Conservation (phyloP, 2,888 invertebrate genomes). For the Drosophila tanythrix region DNA sequence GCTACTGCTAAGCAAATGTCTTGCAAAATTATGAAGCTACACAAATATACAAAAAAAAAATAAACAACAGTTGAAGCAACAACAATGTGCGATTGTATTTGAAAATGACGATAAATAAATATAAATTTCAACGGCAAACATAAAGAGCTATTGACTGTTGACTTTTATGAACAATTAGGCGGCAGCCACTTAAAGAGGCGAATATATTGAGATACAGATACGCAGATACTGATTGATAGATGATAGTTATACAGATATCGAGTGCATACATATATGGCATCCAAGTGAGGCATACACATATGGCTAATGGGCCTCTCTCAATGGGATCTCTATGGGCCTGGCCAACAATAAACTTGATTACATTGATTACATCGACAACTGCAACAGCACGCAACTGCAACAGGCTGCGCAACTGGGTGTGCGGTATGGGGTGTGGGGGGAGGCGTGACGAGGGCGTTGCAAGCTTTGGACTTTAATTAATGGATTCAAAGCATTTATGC, state of each 20-base stretch:
- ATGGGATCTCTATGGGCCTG: conserved; percentile 73
- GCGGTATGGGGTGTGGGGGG: conserved; percentile 35
- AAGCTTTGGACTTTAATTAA: conserved; percentile 80
- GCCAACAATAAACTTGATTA: conserved; percentile 74
- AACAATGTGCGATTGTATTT: conserved; percentile 53
- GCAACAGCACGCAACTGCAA: conserved; percentile 51
- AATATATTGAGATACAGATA: conserved; percentile 69
- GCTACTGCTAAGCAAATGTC: conserved; percentile 67
- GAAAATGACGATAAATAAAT: conserved; percentile 72
- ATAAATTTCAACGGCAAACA: conserved; percentile 79
- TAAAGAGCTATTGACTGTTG: conserved; percentile 80
- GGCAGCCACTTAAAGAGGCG: conserved; percentile 75
- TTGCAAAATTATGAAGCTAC: conserved; percentile 73
- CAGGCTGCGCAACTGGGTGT: conserved; percentile 23
- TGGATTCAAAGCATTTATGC: conserved; percentile 82
- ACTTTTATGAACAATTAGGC: conserved; percentile 78
- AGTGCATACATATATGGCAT: conserved; percentile 56
- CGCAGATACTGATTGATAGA: conserved; percentile 42
- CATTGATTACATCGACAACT: conserved; percentile 77
- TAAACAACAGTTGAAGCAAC: conserved; percentile 22
- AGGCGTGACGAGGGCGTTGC: conserved; percentile 66
- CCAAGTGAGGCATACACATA: conserved; percentile 59
- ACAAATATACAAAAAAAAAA: conserved; percentile 51
- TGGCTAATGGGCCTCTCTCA: conserved; percentile 65
- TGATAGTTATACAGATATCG: conserved; percentile 39